phyloP scores from a whole-genome alignment of 2,797 vertebrate species.

The Pampus argenteus region DNA sequence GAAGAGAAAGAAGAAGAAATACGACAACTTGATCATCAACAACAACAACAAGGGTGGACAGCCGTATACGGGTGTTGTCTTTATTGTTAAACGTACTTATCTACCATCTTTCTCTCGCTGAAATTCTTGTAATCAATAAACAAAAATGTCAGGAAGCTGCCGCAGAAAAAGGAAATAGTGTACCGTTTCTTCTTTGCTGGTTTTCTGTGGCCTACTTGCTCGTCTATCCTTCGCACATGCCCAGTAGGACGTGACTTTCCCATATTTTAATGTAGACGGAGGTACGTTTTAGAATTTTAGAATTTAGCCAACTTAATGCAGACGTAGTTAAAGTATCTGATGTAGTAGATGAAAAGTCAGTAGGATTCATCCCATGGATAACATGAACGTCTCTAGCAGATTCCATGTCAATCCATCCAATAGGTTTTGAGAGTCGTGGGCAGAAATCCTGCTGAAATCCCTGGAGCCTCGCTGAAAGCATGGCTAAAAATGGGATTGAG shows the following conservation, averaged over 20 bases:
- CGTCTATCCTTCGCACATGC: too few relatives aligned
- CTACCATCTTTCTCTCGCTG: too few relatives aligned
- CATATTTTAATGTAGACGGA: neutral
- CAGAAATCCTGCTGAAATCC: too few relatives aligned
- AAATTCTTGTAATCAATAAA: too few relatives aligned
- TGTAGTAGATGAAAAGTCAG: neutral
- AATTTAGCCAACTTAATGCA: neutral
- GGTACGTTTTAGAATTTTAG: too few relatives aligned
- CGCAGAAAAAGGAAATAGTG: too few relatives aligned
- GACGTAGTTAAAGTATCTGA: neutral
- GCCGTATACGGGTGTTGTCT: neutral
- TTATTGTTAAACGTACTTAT: neutral
- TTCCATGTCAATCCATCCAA: neutral
- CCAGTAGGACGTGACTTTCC: neutral
- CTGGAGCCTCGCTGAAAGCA: neutral
- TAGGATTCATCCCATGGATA: neutral
- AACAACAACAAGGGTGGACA: too few relatives aligned
- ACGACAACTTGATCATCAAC: too few relatives aligned
- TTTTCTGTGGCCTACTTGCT: too few relatives aligned
- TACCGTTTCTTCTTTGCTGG: too few relatives aligned
- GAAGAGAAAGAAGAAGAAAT: too few relatives aligned
- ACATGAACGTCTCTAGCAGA: neutral
- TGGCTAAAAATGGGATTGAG: slow-evolving; percentile 4
- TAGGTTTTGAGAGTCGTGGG: neutral
- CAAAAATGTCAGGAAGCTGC: too few relatives aligned